These are phyloP conservation scores for Nyctalus aviator DNA, from an alignment of 2,797 vertebrate species.

Conservation along the genomic window DNA sequence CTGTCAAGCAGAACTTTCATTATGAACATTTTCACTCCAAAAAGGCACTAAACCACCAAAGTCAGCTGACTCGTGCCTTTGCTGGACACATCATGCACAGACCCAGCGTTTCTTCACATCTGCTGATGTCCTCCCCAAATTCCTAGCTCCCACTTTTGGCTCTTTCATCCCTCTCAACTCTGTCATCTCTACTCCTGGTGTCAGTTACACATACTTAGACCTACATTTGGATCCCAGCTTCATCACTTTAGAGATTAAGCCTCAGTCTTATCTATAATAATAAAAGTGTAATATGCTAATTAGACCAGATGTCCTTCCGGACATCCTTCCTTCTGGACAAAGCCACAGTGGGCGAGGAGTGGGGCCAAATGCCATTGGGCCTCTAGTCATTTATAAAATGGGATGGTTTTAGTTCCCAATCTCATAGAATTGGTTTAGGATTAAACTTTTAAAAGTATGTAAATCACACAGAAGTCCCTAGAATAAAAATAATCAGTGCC, in stretches of 20 bases:
- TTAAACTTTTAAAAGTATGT: neutral
- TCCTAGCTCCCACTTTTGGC: neutral
- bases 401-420: neutral
- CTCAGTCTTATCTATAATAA: neutral
- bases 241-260: neutral
- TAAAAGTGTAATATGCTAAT: too few species aligned
- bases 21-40: slow-evolving; percentile 65
- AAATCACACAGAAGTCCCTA: neutral
- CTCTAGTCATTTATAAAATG: slow-evolving; percentile 16
- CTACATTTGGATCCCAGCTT: neutral
- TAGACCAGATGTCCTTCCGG: too few species aligned
- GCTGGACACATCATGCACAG: neutral
- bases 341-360: too few species aligned
- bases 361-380: too few species aligned
- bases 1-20: slow-evolving; percentile 68
- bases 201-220: neutral
- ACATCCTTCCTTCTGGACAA: too few species aligned
- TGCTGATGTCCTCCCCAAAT: neutral
- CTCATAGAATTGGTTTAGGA: neutral
- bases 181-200: neutral
- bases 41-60: slow-evolving; percentile 55
- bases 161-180: neutral
- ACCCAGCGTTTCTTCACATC: slow-evolving; percentile 19
- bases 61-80: slow-evolving; percentile 7
- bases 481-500: neutral